phyloP scores from a whole-genome alignment of 2,113 vertebrate genomes.

The Thryonomys swinderianus region DNA sequence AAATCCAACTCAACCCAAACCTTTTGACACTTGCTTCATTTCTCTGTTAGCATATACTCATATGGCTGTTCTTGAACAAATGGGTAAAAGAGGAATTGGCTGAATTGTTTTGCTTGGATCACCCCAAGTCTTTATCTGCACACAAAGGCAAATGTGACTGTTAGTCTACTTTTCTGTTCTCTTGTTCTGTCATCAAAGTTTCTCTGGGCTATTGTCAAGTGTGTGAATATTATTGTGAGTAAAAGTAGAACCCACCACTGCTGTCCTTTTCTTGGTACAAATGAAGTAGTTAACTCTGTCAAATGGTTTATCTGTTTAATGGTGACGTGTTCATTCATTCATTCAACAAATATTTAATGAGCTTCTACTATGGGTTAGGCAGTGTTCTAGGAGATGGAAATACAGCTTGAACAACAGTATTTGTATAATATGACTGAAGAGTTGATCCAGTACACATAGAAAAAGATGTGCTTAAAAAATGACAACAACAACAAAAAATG shows the following conservation, averaged over 20 bases:
- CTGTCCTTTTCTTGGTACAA: conserved; percentile 44
- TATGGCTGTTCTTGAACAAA: conserved; percentile 17
- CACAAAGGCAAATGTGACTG: conserved; percentile 61
- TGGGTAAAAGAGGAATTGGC: conserved; percentile 26
- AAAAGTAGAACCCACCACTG: conserved; percentile 34
- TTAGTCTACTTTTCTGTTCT: conserved; percentile 71
- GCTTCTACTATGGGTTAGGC: conserved; percentile 80
- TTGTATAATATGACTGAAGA: conserved; percentile 45
- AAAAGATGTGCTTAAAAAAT: conserved; percentile 66
- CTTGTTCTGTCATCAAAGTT: conserved; percentile 66
- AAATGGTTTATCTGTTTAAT: conserved; percentile 72
- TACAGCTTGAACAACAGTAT: neutral
- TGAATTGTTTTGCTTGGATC: conserved; percentile 29
- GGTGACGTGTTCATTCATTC: conserved; percentile 83
- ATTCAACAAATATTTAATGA: conserved; percentile 84
- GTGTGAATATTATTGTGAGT: conserved; percentile 58
- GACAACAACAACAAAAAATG: conserved; percentile 82
- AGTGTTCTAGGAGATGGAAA: conserved; percentile 66
- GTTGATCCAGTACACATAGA: conserved; percentile 1
- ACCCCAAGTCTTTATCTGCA: conserved; percentile 57
- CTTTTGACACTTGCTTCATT: neutral
- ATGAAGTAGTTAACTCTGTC: conserved; percentile 58
- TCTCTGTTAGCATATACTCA: conserved; percentile 14
- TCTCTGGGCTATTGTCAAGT: conserved; percentile 63
- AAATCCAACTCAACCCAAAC: neutral